phyloP scores from a whole-genome alignment of 2,888 invertebrate species.

The Conops quadrifasciatus region DNA sequence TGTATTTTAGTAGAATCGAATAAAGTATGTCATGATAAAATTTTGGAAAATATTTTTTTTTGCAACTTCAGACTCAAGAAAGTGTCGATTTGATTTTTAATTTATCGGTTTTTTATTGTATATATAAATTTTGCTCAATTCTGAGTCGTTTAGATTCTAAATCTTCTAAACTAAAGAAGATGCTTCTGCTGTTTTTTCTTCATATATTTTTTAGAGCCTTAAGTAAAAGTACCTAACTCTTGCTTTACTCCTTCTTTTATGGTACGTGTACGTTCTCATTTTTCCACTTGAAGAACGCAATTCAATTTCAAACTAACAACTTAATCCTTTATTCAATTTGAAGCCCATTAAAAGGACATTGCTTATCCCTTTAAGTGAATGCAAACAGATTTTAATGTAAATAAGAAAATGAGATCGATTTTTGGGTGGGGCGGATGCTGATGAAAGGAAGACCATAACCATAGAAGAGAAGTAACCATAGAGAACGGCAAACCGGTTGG shows the following conservation, averaged over 20 bases:
- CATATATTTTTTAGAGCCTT: not conserved
- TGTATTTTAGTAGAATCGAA: not conserved
- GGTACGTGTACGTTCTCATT: constrained; percentile 29
- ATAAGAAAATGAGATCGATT: constrained; percentile 64
- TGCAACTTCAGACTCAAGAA: too few species aligned
- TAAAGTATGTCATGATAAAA: not conserved
- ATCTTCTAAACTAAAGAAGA: too few species aligned
- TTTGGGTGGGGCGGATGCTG: constrained; percentile 36
- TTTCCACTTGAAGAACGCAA: constrained; percentile 55
- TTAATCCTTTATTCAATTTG: constrained; percentile 66
- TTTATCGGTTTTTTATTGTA: too few species aligned
- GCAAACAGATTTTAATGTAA: constrained; percentile 66
- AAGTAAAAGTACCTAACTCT: not conserved
- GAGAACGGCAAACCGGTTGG: too few species aligned
- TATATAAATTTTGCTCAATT: too few species aligned
- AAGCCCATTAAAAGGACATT: constrained; percentile 66
- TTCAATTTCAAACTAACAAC: constrained; percentile 65
- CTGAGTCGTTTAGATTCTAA: too few species aligned
- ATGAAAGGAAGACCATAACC: not conserved
- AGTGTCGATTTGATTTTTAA: too few species aligned
- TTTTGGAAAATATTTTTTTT: not conserved
- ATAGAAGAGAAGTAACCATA: too few species aligned
- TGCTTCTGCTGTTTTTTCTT: not conserved
- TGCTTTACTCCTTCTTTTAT: not conserved
- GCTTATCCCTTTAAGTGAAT: constrained; percentile 66